phyloP scores from a whole-genome alignment of 2,888 invertebrate species.

The Apeira syringaria region DNA sequence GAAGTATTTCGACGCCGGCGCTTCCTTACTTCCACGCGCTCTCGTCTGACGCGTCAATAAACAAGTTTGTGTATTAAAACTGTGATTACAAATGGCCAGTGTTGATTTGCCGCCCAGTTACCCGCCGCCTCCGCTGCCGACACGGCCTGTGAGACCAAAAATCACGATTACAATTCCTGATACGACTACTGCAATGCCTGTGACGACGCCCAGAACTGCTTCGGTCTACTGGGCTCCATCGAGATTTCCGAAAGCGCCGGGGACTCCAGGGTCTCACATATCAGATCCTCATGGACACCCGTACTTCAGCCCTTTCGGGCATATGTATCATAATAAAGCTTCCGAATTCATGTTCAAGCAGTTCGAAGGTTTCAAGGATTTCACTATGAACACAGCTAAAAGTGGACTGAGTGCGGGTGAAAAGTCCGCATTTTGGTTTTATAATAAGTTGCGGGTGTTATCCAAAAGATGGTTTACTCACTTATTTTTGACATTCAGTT shows the following conservation, averaged over 20 bases:
- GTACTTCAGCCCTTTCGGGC: constrained; percentile 65
- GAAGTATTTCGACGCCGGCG: constrained; percentile 57
- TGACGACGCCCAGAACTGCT: constrained; percentile 48
- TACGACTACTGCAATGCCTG: constrained; percentile 37
- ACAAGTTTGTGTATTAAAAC: constrained; percentile 25
- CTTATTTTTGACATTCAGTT: constrained; percentile 90
- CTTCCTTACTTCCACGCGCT: constrained; percentile 26
- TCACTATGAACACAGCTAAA: constrained; percentile 88
- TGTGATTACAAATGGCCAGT: constrained; percentile 45
- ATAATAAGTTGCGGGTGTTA: constrained; percentile 89
- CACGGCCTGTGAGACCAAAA: constrained; percentile 63
- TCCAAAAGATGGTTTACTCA: constrained; percentile 95
- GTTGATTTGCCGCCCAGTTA: constrained; percentile 58
- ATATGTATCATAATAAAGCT: constrained; percentile 86
- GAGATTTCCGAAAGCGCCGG: constrained; percentile 51
- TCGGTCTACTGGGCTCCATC: constrained; percentile 47
- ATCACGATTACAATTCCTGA: constrained; percentile 78
- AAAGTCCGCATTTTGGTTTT: constrained; percentile 91
- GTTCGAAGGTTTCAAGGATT: constrained; percentile 90
- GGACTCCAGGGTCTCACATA: constrained; percentile 60
- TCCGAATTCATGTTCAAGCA: constrained; percentile 92
- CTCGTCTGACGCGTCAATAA: constrained; percentile 32
- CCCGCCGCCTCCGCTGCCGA: constrained; percentile 68
- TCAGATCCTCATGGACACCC: constrained; percentile 63
- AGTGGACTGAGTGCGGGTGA: constrained; percentile 93